Base-by-base conservation (phyloP, 2,113 vertebrate genomes). In the Thinocorus orbignyianus region DNA sequence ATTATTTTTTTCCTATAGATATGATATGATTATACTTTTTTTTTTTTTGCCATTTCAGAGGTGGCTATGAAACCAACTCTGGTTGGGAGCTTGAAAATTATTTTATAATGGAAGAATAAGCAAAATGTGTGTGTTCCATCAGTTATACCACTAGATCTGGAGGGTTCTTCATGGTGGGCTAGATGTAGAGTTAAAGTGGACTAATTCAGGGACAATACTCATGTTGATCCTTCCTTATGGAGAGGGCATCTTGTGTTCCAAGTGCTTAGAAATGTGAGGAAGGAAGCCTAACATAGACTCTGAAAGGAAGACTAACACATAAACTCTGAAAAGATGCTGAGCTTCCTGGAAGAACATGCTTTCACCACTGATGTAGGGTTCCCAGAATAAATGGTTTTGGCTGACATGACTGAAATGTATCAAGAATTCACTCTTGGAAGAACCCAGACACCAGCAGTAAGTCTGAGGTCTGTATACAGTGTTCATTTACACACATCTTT, bases 381-480 rank as follows among this genome's bases (percentile, higher is more conserved):
- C 26, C 8, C 26, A 73, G 22, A 52, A 73, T 28, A 58, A 71
- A 28, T 44, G 11, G 41, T 41, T 93, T 76, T 55, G 4, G 16
- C 8, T n/a, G 13, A 4, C 9, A 11, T 7, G 41, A 65, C 18
- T 49, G 60, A 81, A 14, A 49, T 33, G 12, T 20, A n/a, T 17
- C 9, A 33, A 46, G 57, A 79, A 22, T 52, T 68, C 15, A 55
- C 11, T 2, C 16, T 13, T 51, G 5, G 26, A 60, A 57, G 33
- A 58, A 3, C 42, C 13, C 6, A 2, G 26, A 25, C 11, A 60
- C 6, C 4, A 13, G 20, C 15, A 42, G 11, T 35, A 71, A 7
- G 22, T 61, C 31, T 60, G n/a, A 62, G 10, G 8, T 81, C 28
- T 55, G 4, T 0, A 0, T 46, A n/a, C 76, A 68, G 7, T 0